Conservation (phyloP, 2,888 invertebrate genomes). For the Hyalella azteca region DNA sequence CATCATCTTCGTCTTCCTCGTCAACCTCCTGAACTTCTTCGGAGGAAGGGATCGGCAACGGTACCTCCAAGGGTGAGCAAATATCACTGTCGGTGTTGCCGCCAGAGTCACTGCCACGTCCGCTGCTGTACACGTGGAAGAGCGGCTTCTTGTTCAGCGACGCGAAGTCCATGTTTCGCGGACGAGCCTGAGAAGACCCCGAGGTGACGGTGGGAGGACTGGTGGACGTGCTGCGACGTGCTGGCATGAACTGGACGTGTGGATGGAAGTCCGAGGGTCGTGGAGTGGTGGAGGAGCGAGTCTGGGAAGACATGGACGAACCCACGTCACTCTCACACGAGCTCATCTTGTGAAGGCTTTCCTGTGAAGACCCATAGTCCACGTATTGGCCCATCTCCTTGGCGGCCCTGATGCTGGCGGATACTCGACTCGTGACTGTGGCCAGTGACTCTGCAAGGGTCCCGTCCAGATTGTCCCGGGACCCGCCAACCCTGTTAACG, state of each 20-base stretch:
- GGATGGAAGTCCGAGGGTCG: slow-evolving; percentile 52
- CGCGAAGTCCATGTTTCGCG: slow-evolving; percentile 53
- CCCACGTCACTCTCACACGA: slow-evolving; percentile 58
- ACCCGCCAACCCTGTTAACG: slow-evolving; percentile 43
- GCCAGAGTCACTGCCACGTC: slow-evolving; percentile 57
- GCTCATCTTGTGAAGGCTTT: slow-evolving; percentile 57
- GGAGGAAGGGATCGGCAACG: slow-evolving; percentile 43
- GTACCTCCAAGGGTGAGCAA: slow-evolving; percentile 55
- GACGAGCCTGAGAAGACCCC: slow-evolving; percentile 52
- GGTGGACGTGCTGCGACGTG: slow-evolving; percentile 55
- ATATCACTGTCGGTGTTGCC: slow-evolving; percentile 58
- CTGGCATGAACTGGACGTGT: slow-evolving; percentile 46
- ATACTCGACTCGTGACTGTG: slow-evolving; percentile 46
- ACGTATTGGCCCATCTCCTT: slow-evolving; percentile 57
- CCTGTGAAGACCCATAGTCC: slow-evolving; percentile 57
- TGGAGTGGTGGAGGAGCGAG: slow-evolving; percentile 55
- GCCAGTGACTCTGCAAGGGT: slow-evolving; percentile 44
- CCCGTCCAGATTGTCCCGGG: slow-evolving; percentile 48
- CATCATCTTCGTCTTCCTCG: slow-evolving; percentile 41
- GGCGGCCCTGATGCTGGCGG: slow-evolving; percentile 56
- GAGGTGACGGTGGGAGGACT: slow-evolving; percentile 56
- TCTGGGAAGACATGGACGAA: slow-evolving; percentile 57
- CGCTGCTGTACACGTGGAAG: slow-evolving; percentile 51
- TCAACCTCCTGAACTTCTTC: slow-evolving; percentile 45
- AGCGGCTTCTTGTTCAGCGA: slow-evolving; percentile 52